Evolutionary conservation across 2,113 vertebrate species (phyloP).

Genomic region (Trematocara nigrifrons): DNA sequence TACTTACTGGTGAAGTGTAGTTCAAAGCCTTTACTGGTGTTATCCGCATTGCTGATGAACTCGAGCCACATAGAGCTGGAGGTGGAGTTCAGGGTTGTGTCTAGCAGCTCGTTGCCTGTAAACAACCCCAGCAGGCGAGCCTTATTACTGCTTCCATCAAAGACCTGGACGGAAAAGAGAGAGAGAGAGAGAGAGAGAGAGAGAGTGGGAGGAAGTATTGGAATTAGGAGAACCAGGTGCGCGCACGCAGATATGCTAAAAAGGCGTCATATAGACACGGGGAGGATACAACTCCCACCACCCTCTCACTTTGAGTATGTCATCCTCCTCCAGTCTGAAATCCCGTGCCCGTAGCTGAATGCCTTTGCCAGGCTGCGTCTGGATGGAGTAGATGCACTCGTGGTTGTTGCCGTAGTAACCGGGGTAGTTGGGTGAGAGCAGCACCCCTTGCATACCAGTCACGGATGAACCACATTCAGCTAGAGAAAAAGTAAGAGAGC

Average conservation of each 20-base stretch:
- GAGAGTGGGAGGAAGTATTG: not conserved
- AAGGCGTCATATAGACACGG: not conserved
- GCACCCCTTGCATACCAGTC: conserved; percentile 91
- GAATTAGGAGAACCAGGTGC: conserved; percentile 4
- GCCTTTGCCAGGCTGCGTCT: conserved; percentile 94
- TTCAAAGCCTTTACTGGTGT: conserved; percentile 94
- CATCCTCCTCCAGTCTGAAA: conserved; percentile 87
- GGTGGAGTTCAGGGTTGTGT: conserved; percentile 88
- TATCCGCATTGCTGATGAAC: conserved; percentile 85
- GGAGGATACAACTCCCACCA: not conserved
- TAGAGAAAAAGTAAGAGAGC: conserved; percentile 58
- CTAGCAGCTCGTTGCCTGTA: conserved; percentile 81
- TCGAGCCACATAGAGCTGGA: conserved; percentile 97
- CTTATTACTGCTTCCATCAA: conserved; percentile 88
- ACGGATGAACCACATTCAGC: conserved; percentile 96
- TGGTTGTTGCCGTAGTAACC: conserved; percentile 94
- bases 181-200: not conserved
- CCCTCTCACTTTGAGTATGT: conserved; percentile 85
- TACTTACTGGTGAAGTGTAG: conserved; percentile 94
- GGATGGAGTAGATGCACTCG: conserved; percentile 98
- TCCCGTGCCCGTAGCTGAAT: conserved; percentile 89
- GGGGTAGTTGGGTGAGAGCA: conserved; percentile 97
- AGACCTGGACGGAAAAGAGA: conserved; percentile 74
- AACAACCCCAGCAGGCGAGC: conserved; percentile 88
- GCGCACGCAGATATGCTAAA: not conserved